Conservation (phyloP, 2,797 vertebrate genomes). For the Sebastes iracundus region DNA sequence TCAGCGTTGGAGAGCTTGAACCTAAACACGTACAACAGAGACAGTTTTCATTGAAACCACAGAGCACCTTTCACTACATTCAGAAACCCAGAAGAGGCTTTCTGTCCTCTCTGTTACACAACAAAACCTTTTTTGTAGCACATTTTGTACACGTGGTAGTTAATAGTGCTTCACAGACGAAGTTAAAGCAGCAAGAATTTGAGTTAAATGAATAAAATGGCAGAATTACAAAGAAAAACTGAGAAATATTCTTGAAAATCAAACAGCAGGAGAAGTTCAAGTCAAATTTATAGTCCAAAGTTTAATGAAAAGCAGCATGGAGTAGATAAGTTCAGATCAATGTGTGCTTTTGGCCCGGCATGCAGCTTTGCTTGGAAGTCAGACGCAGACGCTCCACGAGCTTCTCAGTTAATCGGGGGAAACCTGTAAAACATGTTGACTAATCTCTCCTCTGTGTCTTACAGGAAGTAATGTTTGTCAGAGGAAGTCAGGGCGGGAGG, state of each 20-base stretch:
- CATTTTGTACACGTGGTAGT: neutral
- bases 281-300: neutral
- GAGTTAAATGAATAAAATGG: neutral
- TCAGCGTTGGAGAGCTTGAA: neutral
- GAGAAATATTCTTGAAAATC: neutral
- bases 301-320: neutral
- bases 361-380: neutral
- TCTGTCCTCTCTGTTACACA: neutral
- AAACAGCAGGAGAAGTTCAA: neutral
- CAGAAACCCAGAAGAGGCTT: neutral
- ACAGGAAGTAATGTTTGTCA: conserved; percentile 79
- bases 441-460: conserved; percentile 69
- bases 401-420: conserved; percentile 38
- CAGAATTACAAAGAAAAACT: neutral
- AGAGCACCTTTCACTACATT: neutral
- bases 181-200: neutral
- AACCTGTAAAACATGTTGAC: conserved; percentile 78
- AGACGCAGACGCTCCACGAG: conserved; percentile 19
- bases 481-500: conserved; percentile 71
- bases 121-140: neutral
- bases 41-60: conserved; percentile 5
- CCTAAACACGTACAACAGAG: neutral
- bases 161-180: neutral
- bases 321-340: neutral
- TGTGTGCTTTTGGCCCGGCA: neutral